Base-by-base conservation (phyloP, 2,113 vertebrate genomes). In the Columba janthina region DNA sequence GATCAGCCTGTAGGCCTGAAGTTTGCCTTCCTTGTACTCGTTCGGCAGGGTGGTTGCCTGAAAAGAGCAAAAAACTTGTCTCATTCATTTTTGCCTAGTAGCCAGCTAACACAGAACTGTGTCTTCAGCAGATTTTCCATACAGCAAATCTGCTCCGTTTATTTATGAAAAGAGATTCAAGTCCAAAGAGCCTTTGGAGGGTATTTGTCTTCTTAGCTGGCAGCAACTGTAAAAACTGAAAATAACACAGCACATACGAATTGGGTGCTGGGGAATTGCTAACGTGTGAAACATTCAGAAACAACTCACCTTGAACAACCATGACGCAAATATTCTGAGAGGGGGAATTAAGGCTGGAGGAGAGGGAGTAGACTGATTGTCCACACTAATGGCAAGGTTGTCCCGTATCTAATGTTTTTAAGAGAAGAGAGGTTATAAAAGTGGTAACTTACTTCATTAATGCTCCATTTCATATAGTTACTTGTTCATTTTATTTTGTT, bases 271-370 rank as follows among this genome's bases (percentile, higher is more conserved):
- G 14, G 11, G 18, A 40, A 88, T 61, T 1, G 40, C 1, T 11
- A 6, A 9, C 0, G 32, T 6, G 31, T 16, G 38, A 48, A 50
- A 36, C 60, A 36, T 53, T 50, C 58, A 75, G 71, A 66, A 82
- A 72, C n/a, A 75, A 93, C 84, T 97, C 97, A 99, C 99, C 98
- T 98, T 99, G 97, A 99, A 99, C 24, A 99, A 97, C 99, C 99
- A 99, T 6, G 99, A 99, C 11, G 99, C 99, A 97, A 99, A 98
- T 98, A 99, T 99, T 97, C 99, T 98, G 87, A 99, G 99, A 50
- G 99, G 99, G 78, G 99, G 99, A 96, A 99, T 99, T 90, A 99
- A 98, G 88, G 97, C 31, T 0, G 99, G 99, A 93, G 98, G 98
- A 64, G 98, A 98, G 9, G 99, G 98, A 88, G 99, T 99, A 28